Evolutionary conservation across 2,113 vertebrate species (phyloP).

Genomic region (Mirza zaza): DNA sequence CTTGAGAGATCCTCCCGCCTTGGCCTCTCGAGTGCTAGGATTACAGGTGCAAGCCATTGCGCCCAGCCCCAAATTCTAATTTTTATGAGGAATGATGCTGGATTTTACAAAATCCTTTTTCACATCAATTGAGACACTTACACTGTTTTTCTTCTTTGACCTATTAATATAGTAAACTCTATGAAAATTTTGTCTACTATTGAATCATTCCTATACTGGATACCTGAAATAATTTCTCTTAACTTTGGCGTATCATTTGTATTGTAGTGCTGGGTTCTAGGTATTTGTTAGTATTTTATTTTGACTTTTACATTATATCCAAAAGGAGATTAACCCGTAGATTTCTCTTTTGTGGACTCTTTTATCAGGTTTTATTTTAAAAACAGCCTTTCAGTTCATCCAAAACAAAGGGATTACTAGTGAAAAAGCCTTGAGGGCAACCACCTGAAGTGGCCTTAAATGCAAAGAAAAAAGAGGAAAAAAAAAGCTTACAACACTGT

Average conservation of each 20-base stretch:
- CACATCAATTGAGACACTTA: background rate
- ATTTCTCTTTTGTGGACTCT: conserved; percentile 41
- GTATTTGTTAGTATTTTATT: conserved; percentile 30
- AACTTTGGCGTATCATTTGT: background rate
- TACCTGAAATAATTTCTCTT: background rate
- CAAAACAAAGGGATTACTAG: conserved; percentile 57
- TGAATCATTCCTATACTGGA: background rate
- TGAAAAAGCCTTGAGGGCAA: conserved; percentile 45
- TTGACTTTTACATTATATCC: conserved; percentile 18
- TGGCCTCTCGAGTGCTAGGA: too few relatives aligned
- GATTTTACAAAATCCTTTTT: conserved; percentile 44
- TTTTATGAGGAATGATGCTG: background rate
- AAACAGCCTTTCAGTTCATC: conserved; percentile 39
- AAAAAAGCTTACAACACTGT: background rate
- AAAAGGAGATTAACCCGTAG: conserved; percentile 40
- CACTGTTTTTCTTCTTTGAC: background rate
- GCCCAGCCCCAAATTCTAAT: background rate
- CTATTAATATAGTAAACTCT: background rate
- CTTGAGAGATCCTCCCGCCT: too few relatives aligned
- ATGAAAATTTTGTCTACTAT: conserved; percentile 1
- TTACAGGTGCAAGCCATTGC: too few relatives aligned
- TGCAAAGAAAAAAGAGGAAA: background rate
- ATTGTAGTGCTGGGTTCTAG: background rate
- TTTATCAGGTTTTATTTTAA: conserved; percentile 60
- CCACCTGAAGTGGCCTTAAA: conserved; percentile 45